Conservation (phyloP, 1,140 invertebrate genomes). For the Arctopsyche grandis region DNA sequence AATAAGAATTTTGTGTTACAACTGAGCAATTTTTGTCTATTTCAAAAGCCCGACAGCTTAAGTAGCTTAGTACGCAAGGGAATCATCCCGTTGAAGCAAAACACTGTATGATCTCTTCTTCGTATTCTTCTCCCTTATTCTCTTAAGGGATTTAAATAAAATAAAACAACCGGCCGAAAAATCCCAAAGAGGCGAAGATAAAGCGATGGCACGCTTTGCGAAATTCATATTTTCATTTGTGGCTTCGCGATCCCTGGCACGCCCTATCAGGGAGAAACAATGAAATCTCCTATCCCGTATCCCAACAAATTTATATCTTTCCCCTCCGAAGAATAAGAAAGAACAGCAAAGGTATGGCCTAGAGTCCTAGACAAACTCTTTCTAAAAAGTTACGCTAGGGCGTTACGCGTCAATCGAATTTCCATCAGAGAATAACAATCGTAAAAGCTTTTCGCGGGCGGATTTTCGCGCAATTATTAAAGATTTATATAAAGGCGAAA, state of each 20-base stretch:
- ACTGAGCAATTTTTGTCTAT: conserved; percentile 21
- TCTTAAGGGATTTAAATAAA: conserved; percentile 20
- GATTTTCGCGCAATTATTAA: conserved; percentile 1
- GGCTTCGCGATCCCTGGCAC: neutral
- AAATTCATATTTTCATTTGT: conserved; percentile 15
- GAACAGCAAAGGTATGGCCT: neutral
- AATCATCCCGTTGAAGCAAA: conserved; percentile 27
- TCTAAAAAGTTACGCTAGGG: neutral
- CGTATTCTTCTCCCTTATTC: conserved; percentile 4
- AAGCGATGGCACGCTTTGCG: neutral
- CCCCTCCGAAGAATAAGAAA: neutral
- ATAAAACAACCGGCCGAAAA: neutral
- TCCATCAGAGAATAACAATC: neutral
- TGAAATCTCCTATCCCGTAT: neutral
- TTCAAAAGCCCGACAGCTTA: conserved; percentile 25
- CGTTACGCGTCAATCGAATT: neutral
- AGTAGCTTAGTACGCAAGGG: conserved; percentile 11
- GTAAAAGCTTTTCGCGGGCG: conserved; percentile 9
- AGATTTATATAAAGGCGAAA: neutral
- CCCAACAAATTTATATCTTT: conserved; percentile 16
- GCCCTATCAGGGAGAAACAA: neutral
- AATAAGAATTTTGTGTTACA: conserved; percentile 15
- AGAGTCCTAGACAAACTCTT: neutral
- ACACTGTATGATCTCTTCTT: conserved; percentile 14
- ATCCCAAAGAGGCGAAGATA: neutral